These are phyloP conservation scores for Brachyalestes nurse DNA, from an alignment of 2,797 vertebrate species.

Conservation along the genomic window DNA sequence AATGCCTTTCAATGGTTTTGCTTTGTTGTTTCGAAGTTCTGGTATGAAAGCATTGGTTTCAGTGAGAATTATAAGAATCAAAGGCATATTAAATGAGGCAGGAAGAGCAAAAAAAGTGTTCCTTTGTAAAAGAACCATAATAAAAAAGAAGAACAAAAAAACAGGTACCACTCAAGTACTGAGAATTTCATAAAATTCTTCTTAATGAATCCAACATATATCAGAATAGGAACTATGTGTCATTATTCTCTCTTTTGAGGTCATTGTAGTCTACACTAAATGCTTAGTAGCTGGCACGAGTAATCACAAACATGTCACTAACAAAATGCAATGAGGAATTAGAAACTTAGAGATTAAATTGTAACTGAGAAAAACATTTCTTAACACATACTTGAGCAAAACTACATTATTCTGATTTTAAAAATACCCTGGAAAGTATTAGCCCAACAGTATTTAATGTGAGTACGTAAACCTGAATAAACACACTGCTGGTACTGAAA, in stretches of 20 bases:
- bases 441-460: too few relatives aligned
- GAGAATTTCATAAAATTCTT: background rate
- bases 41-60: background rate
- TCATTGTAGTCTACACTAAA: background rate
- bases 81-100: background rate
- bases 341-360: background rate
- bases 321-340: background rate
- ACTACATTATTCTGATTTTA: too few relatives aligned
- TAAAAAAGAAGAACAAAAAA: background rate
- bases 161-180: background rate
- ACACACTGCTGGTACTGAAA: too few relatives aligned
- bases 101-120: too few relatives aligned
- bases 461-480: too few relatives aligned
- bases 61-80: background rate
- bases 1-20: background rate
- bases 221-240: background rate
- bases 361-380: background rate
- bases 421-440: too few relatives aligned
- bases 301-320: background rate
- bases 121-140: background rate
- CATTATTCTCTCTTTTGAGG: background rate
- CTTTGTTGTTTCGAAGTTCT: background rate
- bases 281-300: background rate
- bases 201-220: background rate
- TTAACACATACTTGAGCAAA: too few relatives aligned